A percentile compares a stretch with the other conserved stretches of the same genome.
These are phyloP conservation scores for Haemorhous mexicanus DNA, from an alignment of 2,113 vertebrate species.

Conservation along the genomic window DNA sequence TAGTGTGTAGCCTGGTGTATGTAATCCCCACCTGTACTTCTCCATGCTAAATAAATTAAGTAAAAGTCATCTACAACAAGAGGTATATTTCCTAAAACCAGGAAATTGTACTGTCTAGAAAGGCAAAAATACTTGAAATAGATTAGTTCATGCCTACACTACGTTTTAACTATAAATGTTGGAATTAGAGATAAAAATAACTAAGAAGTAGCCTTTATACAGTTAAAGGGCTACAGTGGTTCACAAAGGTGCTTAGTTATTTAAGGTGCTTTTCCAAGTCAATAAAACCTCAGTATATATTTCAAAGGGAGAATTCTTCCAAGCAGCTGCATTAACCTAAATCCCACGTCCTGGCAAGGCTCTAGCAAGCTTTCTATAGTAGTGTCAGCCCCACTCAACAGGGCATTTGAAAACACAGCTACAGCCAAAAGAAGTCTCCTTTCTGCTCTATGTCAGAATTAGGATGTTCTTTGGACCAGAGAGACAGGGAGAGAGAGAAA, in stretches of 20 bases:
- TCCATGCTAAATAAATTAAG: not conserved
- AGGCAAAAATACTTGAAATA: not conserved
- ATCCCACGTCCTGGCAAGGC: not conserved
- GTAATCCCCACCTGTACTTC: not conserved
- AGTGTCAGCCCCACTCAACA: rapidly evolving
- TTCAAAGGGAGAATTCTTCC: not conserved
- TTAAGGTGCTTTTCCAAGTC: not conserved
- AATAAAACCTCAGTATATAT: not conserved
- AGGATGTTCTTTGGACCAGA: not conserved
- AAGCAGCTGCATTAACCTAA: not conserved
- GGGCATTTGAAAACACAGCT: not conserved
- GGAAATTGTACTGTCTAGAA: not conserved
- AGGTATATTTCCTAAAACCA: not conserved
- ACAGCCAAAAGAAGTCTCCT: not conserved
- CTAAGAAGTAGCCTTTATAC: not conserved
- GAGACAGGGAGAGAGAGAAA: not conserved
- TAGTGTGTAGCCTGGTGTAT: not conserved
- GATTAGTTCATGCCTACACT: not conserved
- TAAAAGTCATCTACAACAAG: not conserved
- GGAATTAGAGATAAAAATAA: not conserved
- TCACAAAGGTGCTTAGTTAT: not conserved
- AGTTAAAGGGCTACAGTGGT: not conserved
- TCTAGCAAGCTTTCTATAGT: not conserved
- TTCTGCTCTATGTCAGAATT: not conserved
- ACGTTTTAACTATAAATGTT: not conserved